These are phyloP conservation scores for Arvicanthis niloticus DNA, from an alignment of 2,113 vertebrate species.

Conservation along the genomic window DNA sequence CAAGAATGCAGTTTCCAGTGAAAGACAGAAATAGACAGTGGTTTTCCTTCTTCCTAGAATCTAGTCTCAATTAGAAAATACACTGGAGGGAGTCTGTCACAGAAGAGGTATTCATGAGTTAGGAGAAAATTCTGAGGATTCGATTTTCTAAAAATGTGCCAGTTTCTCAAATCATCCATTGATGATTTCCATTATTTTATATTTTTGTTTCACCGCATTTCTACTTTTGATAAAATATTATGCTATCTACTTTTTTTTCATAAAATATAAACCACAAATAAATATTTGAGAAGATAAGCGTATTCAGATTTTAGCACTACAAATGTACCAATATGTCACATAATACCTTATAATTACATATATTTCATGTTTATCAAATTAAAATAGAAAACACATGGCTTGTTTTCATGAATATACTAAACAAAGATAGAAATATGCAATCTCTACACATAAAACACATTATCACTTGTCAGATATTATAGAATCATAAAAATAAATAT, in stretches of 20 bases:
- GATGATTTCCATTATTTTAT: neutral
- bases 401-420: neutral
- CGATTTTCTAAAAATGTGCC: neutral
- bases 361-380: neutral
- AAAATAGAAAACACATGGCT: neutral
- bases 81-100: neutral
- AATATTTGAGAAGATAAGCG: neutral
- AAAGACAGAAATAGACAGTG: neutral
- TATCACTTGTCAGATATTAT: neutral
- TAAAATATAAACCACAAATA: neutral
- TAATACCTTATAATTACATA: neutral
- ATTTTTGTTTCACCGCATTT: neutral
- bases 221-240: neutral
- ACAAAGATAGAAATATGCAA: neutral
- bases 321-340: neutral
- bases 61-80: neutral
- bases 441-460: neutral
- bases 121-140: neutral
- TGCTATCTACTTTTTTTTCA: neutral
- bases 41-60: constrained; percentile 1
- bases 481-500: neutral
- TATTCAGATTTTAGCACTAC: neutral
- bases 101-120: constrained; percentile 8
- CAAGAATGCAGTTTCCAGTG: neutral
- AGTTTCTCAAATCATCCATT: neutral